Base-by-base conservation (phyloP, 2,888 invertebrate genomes). In the Cloeon dipterum region DNA sequence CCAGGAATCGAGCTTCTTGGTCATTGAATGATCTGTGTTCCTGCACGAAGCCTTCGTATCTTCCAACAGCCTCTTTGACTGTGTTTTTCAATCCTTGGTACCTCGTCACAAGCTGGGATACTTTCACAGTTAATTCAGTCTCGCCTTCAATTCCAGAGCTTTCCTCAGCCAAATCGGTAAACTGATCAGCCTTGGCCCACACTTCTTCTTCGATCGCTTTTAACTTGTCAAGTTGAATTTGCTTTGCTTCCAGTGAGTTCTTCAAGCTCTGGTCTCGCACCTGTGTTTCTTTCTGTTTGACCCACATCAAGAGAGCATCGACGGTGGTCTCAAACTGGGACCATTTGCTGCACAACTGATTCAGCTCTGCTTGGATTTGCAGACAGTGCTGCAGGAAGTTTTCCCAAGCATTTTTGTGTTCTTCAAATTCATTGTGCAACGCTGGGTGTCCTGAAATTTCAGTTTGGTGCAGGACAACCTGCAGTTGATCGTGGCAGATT, bases 221-320 rank as follows among this genome's bases (percentile, higher is more conserved):
- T 0, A 91, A 61, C 53, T 81, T 82, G 38, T 74, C 69, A 37
- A 86, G 59, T 55, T 88, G 81, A 7, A 65, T 63, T 42, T 70
- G 63, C 56, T 93, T 93, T 3, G 82, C 70, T 45, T 81, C 81
- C 21, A 82, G 69, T 3, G 76, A 81, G 49, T 74, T 85, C 54
- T 82, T 83, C 2, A 89, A 63, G 44, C 82, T 81, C 55, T 86
- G 86, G 52, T 88, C 86, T 55, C 88, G 81, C 0, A 89, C 69
- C 51, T 77, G 73, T 35, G 68, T 67, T 57, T 93, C 91, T 50
- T 79, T 79, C 36, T 73, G 66, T 51, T 81, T 83, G 35, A 86
- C 63, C 91, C 91, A 93, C 34, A 68, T 65, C 48, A 77, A 78
- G 2, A 91, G 60, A 39, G 68, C 68, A 43, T 83, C 78, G 21